These are phyloP conservation scores for Caenorhabditis brenneri DNA, from an alignment of 1,140 invertebrate species.

Conservation along the genomic window DNA sequence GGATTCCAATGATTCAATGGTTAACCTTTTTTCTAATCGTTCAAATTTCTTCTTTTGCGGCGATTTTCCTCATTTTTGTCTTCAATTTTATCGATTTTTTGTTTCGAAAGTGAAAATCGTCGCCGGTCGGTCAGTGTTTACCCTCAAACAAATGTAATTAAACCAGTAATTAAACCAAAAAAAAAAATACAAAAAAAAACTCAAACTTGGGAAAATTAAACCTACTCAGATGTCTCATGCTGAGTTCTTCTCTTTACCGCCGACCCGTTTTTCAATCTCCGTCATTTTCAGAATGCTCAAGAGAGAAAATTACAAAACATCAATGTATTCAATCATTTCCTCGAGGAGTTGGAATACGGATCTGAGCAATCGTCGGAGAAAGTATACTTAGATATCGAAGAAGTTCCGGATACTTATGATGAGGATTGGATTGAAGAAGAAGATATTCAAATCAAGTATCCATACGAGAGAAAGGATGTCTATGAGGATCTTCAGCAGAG, in stretches of 20 bases:
- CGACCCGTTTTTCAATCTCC: not conserved
- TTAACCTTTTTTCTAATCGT: not conserved
- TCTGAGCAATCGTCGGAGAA: too few relatives aligned
- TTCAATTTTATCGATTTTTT: not conserved
- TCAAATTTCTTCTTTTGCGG: not conserved
- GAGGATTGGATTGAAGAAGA: not conserved
- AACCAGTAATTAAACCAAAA: conserved; percentile 1
- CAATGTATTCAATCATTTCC: not conserved
- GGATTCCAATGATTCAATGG: not conserved
- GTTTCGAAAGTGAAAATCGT: not conserved
- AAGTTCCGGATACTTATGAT: not conserved
- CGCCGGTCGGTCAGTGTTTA: not conserved
- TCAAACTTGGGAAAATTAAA: conserved; percentile 38
- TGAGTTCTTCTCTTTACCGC: conserved; percentile 12
- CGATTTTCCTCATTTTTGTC: not conserved
- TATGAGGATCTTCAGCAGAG: not conserved
- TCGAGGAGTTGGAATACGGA: not conserved
- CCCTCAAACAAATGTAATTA: not conserved
- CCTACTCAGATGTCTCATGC: conserved; percentile 16
- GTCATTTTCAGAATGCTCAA: not conserved
- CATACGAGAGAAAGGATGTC: not conserved
- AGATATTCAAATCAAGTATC: conserved; percentile 6
- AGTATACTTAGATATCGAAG: not conserved
- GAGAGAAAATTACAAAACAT: not conserved
- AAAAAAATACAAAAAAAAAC: not conserved